Conservation (phyloP, 2,888 invertebrate genomes). For the Campopleginae sp. region DNA sequence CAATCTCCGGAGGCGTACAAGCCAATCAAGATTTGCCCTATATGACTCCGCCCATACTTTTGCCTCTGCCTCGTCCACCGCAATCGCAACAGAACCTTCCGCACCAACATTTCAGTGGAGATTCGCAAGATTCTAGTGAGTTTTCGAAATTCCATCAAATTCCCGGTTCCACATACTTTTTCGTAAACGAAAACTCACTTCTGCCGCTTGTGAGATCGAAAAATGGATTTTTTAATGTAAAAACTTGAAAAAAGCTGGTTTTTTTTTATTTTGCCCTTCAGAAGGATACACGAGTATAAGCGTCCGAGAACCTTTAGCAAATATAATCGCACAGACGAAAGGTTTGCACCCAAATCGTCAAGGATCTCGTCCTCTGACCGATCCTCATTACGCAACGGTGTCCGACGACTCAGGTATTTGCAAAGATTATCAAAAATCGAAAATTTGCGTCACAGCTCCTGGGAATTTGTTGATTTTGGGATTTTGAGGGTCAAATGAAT, state of each 20-base stretch:
- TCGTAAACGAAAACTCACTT: conserved; percentile 37
- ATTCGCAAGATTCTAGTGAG: conserved; percentile 95
- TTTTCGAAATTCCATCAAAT: conserved; percentile 57
- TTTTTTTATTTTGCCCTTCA: conserved; percentile 82
- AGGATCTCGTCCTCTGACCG: conserved; percentile 81
- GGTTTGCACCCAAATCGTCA: conserved; percentile 82
- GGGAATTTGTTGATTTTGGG: no score
- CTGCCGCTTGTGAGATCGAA: no score
- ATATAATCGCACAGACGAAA: conserved; percentile 89
- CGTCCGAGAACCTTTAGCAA: conserved; percentile 94
- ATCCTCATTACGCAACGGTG: conserved; percentile 94
- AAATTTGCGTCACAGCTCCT: no score
- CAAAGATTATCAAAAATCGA: background rate
- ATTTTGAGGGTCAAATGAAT: background rate
- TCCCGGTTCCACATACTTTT: background rate
- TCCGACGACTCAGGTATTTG: conserved; percentile 93
- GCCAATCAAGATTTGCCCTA: conserved; percentile 95
- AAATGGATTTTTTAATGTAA: no score
- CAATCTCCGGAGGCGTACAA: conserved; percentile 93
- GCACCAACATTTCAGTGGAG: conserved; percentile 93
- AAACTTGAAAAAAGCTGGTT: background rate
- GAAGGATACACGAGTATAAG: conserved; percentile 97
- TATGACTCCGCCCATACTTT: conserved; percentile 92
- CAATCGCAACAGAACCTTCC: conserved; percentile 79
- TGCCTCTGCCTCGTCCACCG: conserved; percentile 80